Base-by-base conservation (phyloP, 2,797 vertebrate species). In the Sciaenops ocellatus region DNA sequence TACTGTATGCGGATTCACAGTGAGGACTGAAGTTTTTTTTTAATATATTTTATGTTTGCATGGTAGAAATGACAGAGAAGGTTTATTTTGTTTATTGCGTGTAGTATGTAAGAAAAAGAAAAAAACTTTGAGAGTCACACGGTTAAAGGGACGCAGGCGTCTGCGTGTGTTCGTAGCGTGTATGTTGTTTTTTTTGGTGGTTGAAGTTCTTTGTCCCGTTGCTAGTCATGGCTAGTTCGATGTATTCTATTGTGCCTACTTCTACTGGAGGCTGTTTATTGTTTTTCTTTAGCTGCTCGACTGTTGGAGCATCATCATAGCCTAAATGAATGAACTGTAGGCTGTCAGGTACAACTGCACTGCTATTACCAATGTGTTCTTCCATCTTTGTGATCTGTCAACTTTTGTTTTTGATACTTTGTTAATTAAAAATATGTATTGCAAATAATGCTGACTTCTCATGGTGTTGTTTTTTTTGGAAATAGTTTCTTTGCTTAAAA, bases 131-230 rank as follows among this genome's bases (percentile, higher is more conserved):
- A 68, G 67, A 79, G 76, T 68, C 60, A 65, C 76, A 50, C 20
- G 5, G 72, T 68, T 63, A 55, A 75, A 72, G 79, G 91, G 94
- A 93, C 86, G 94, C 93, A 65, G 94, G 94, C 93, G 91, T 96
- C 93, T 85, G 57, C 24, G 71, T 82, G 70, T 77, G 48, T 89
- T 83, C 86, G 69, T 63, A 1, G 34, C 72, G 62, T 69, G 48
- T 51, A 1, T 79, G 73, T 87, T 92, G 85, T 81, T 57, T 55
- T 64, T 86, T 30, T 30, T 47, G 30, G 6, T 75, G 60, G 30
- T 77, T 57, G 51, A 50, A 18, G 24, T 42, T 28, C 64, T 61
- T 51, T 30, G 76, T 75, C 69, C 5, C 0, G 15, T 70, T 51
- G 20, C 28, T 65, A 12, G 67, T 57, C 61, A 16, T 54, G 60